A percentile compares a stretch with the other conserved stretches of the same genome.
These are phyloP conservation scores for Ptychobarbus kaznakovi DNA, from an alignment of 2,797 vertebrate genomes.

Conservation along the genomic window DNA sequence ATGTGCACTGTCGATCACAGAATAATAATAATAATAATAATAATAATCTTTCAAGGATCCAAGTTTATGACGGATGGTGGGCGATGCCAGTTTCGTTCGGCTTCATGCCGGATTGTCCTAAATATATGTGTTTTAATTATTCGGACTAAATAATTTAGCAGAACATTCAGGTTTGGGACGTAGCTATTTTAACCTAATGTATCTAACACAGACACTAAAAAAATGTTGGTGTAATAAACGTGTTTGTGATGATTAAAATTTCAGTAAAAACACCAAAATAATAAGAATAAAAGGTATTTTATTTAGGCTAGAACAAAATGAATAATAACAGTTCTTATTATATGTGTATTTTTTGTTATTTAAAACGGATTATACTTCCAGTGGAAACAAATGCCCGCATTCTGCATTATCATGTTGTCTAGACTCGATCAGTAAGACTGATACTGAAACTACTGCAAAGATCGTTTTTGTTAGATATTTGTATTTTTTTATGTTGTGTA, in stretches of 20 bases:
- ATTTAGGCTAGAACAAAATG: not conserved
- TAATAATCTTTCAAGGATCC: slow-evolving; percentile 80
- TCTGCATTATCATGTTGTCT: not conserved
- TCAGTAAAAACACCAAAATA: not conserved
- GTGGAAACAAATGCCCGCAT: not conserved
- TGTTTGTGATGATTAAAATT: not conserved
- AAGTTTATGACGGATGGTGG: slow-evolving; percentile 62
- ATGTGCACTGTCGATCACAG: slow-evolving; percentile 81
- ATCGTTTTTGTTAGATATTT: not conserved
- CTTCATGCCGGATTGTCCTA: slow-evolving; percentile 4
- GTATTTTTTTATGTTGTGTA: not conserved
- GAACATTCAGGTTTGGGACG: not conserved
- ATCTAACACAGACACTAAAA: not conserved
- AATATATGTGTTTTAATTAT: not conserved
- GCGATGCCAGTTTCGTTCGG: slow-evolving; percentile 62
- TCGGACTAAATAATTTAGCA: not conserved
- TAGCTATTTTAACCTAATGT: not conserved
- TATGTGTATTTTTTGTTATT: not conserved
- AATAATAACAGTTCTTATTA: not conserved
- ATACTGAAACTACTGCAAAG: not conserved
- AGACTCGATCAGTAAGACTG: not conserved
- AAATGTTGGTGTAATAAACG: not conserved
- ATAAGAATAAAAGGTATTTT: not conserved
- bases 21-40: slow-evolving; percentile 76
- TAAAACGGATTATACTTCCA: not conserved